Evolutionary conservation across 2,797 vertebrate genomes (phyloP).

Genomic region (Podarcis siculus): DNA sequence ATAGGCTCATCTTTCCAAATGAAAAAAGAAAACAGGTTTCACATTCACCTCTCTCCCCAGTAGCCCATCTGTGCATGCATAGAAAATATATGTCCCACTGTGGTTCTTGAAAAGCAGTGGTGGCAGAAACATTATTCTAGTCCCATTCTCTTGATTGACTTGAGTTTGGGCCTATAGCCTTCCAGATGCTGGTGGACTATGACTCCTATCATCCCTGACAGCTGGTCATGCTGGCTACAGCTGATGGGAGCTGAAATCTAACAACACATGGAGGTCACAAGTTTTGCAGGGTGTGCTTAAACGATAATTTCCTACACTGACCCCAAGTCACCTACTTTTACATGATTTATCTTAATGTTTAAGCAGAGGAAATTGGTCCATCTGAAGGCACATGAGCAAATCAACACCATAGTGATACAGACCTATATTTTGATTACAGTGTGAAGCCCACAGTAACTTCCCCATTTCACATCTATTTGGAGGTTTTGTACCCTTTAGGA

Average conservation of each 20-base stretch:
- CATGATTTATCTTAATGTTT: background rate
- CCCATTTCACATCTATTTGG: background rate
- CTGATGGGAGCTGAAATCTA: background rate
- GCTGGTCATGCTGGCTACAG: background rate
- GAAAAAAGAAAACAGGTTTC: background rate
- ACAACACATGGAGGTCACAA: background rate
- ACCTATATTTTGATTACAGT: background rate
- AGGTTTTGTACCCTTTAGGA: background rate
- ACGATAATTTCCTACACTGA: background rate
- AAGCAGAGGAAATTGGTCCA: background rate
- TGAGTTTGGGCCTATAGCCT: background rate
- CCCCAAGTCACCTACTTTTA: background rate
- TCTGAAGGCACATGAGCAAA: background rate
- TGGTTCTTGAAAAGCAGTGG: background rate
- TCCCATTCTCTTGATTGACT: background rate
- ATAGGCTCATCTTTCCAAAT: background rate
- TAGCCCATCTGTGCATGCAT: background rate
- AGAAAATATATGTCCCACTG: background rate
- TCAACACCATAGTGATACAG: background rate
- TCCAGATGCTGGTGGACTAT: background rate
- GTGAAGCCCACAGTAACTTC: background rate
- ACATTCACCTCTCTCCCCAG: too few relatives aligned
- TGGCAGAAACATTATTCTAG: background rate
- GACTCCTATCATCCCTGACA: background rate
- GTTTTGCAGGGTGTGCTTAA: background rate